Evolutionary conservation across 2,113 vertebrate genomes (phyloP).

Genomic region (Chinchilla lanigera): DNA sequence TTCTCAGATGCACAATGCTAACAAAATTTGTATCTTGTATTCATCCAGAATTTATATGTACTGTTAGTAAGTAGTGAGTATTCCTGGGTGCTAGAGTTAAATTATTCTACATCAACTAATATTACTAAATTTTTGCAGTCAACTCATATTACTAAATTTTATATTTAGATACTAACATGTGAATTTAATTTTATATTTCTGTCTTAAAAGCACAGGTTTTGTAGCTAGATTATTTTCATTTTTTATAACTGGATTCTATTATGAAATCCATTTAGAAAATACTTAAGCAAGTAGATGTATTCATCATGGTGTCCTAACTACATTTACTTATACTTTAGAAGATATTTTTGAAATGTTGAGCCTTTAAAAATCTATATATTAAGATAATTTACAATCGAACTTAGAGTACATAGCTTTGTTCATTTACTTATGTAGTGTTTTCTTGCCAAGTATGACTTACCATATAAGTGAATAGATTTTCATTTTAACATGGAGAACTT

Average conservation of each 20-base stretch:
- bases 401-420: neutral
- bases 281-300: neutral
- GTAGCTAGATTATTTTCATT: neutral
- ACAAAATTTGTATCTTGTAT: neutral
- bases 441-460: conserved; percentile 31
- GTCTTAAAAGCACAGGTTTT: neutral
- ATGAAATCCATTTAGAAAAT: neutral
- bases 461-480: conserved; percentile 47
- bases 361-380: neutral
- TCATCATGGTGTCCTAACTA: neutral
- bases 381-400: neutral
- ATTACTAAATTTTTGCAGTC: neutral
- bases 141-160: neutral
- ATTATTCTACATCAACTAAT: neutral
- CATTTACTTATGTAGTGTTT: neutral
- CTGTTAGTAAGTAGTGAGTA: neutral
- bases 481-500: conserved; percentile 13
- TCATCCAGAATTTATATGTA: neutral
- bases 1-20: neutral
- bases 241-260: neutral
- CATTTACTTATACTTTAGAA: neutral
- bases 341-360: neutral
- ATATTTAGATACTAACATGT: neutral
- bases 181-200: neutral
- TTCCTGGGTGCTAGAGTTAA: neutral